Base-by-base conservation (phyloP, 2,888 invertebrate genomes). In the Diloba caeruleocephala region DNA sequence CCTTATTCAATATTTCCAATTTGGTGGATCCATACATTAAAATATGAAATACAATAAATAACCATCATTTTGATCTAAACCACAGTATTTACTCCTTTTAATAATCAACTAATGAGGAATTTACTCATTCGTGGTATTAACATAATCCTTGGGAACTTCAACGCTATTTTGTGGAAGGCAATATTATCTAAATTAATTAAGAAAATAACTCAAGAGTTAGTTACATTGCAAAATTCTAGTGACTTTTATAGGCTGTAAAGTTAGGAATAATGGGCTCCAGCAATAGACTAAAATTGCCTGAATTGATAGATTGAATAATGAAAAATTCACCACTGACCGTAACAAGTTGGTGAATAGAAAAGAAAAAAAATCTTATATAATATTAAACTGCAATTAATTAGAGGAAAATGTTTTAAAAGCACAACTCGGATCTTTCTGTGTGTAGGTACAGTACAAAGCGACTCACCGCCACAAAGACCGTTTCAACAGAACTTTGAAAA, bases 401-500 rank as follows among this genome's bases (percentile, higher is more conserved):
- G 28, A 33, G 12, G 7, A 38, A 25, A 44, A 32, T 46, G 12
- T 46, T 31, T 28, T 10, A 32, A 9, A 42, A 8, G 43, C 10
- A 9, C n/a, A 42, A 1, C 23, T 34, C n/a, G 8, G 8, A 34
- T 28, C 14, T 19, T 14, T 28, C 8, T 36, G 8, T 10, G 28
- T 36, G 8, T 7, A 15, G n/a, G n/a, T n/a, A n/a, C n/a, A 15
- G 14, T 15, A 43, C 46, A 55, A 55, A 64, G 48, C 10, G 34
- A 36, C 13, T 25, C 5, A n/a, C 14, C 23, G 10, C 1, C 12
- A 66, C 62, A 67, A 63, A 55, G 55, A 33, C 14, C 9, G 10
- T 38, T 49, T 33, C 34, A 32, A 21, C n/a, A 48, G 12, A 36
- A 39, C 42, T 49, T 49, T 29, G 43, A 29, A 43, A 39, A 44